Conservation (phyloP, 2,888 invertebrate genomes). For the Charanyca ferruginea region DNA sequence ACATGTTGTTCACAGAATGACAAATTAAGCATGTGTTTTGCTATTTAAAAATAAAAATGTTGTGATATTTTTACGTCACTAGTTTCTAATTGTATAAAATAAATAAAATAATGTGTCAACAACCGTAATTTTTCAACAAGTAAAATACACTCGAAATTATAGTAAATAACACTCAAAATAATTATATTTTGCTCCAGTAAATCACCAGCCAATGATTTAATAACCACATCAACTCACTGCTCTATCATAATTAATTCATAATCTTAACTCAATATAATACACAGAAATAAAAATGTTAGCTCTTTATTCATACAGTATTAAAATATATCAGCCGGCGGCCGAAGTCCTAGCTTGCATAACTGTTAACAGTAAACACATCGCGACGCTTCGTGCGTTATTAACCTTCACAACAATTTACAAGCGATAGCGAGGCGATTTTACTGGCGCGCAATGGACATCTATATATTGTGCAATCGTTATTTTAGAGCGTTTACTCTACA, state of each 20-base stretch:
- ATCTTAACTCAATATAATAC: slow-evolving; percentile 9
- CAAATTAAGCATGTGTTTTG: no score
- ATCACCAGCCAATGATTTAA: slow-evolving; percentile 7
- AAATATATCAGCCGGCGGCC: slow-evolving; percentile 37
- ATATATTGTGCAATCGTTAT: no score
- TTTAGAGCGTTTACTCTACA: background rate
- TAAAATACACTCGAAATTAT: background rate
- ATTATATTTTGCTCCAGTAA: background rate
- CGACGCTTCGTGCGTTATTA: slow-evolving; percentile 31
- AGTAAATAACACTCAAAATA: slow-evolving; percentile 9
- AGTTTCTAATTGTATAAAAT: background rate
- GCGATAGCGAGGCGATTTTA: slow-evolving; percentile 18
- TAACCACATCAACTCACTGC: background rate
- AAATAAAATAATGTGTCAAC: background rate
- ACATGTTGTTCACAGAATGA: no score
- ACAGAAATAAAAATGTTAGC: slow-evolving; percentile 11
- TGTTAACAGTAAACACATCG: slow-evolving; percentile 29
- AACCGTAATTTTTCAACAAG: no score
- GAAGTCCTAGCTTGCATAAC: slow-evolving; percentile 34
- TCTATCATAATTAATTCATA: slow-evolving; percentile 26
- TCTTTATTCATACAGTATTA: slow-evolving; percentile 1
- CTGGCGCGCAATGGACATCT: no score
- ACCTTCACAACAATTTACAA: background rate
- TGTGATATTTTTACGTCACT: no score
- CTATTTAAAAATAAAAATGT: no score